Base-by-base conservation (phyloP, 2,113 vertebrate species). In the Illadopsis cleaveri region DNA sequence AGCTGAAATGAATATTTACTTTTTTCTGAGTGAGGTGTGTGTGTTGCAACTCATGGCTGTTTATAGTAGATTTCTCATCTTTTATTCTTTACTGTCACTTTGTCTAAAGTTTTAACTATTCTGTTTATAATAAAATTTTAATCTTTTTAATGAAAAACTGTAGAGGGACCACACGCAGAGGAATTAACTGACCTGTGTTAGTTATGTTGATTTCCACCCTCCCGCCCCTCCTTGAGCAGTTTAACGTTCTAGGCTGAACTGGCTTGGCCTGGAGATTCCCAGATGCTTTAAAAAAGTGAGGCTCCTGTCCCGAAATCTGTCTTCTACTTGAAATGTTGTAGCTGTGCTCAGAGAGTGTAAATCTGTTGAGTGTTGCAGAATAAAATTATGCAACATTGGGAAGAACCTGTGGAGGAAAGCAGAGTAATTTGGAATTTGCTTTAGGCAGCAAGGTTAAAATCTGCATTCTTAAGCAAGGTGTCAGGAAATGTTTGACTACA, bases 391-490 rank as follows among this genome's bases (percentile, higher is more conserved):
- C 92, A 86, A 58, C 56, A 68, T 56, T 33, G 76, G 82, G 71
- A 83, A 38, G 65, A 75, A 69, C 65, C 75, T 66, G 22, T 62
- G 72, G 64, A 81, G 31, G 88, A 69, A 73, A 66, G 62, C 79
- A 82, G 42, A 82, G 82, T 64, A 23, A 66, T 81, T 64, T 92
- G 68, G 60, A 90, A 90, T 89, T 94, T 94, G 90, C 94, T 94
- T 70, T 78, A 92, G 85, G 92, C 90, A 92, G 66, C 79, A 68
- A 81, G 86, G 94, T 93, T 90, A 75, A 88, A 93, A 94, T 93
- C 82, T 86, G 69, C 68, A 33, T 95, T 89, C 81, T 87, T 96
- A 93, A 91, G 77, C 77, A 76, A 86, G 53, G 19, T 89, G 77
- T 80, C 89, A 56, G 89, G 77, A 92, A 82, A 53, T 84, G 69